Conservation (phyloP, 2,113 vertebrate genomes). For the Recurvirostra avosetta region DNA sequence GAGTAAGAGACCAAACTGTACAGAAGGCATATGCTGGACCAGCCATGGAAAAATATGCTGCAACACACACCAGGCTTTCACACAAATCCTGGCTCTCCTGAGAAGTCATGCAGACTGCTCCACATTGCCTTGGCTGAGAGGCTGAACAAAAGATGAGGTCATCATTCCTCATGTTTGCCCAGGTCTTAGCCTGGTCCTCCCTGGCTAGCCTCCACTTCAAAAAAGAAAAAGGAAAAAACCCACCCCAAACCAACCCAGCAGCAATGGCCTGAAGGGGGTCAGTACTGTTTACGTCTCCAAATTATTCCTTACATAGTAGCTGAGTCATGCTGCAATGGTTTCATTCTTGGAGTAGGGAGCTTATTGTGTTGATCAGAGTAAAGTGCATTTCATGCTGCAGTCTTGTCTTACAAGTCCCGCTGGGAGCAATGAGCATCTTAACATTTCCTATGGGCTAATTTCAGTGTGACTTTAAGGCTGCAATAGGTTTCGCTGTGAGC, state of each 20-base stretch:
- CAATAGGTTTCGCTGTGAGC: background rate
- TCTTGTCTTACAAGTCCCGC: background rate
- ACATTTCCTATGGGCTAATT: background rate
- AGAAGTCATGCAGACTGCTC: background rate
- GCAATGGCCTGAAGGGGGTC: background rate
- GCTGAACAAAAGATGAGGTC: background rate
- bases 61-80: background rate
- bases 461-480: background rate
- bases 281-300: background rate
- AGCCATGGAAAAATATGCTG: background rate
- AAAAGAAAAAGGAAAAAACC: background rate
- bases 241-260: background rate
- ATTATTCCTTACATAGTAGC: background rate
- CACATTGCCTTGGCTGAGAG: background rate
- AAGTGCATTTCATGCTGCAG: background rate
- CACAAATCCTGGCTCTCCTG: background rate
- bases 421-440: background rate
- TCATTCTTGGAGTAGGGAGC: background rate
- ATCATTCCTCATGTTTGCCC: background rate
- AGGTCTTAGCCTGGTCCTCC: background rate
- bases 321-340: background rate
- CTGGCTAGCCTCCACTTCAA: background rate
- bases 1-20: background rate
- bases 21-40: background rate
- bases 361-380: background rate